Evolutionary conservation across 2,797 vertebrate species (phyloP).

Genomic region (Natrix natrix): DNA sequence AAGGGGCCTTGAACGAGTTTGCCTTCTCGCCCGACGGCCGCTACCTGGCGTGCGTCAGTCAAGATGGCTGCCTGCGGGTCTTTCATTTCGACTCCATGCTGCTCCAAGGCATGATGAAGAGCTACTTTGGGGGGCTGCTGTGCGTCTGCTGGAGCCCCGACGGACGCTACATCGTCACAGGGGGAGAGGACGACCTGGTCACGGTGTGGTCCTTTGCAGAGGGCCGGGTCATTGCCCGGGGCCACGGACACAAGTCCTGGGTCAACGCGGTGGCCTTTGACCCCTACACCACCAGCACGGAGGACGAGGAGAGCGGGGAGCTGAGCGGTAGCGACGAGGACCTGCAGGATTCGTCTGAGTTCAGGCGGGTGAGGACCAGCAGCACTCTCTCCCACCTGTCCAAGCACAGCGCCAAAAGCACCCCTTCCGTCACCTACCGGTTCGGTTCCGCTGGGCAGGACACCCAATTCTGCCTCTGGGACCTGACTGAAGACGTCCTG

Average conservation of each 20-base stretch:
- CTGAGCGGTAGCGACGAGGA: conserved; percentile 76
- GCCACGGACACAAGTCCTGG: conserved; percentile 93
- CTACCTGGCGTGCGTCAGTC: conserved; percentile 88
- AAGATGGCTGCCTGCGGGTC: conserved; percentile 86
- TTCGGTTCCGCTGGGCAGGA: conserved; percentile 93
- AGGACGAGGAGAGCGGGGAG: conserved; percentile 80
- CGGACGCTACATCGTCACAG: conserved; percentile 87
- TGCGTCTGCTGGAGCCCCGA: conserved; percentile 94
- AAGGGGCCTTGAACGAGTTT: conserved; percentile 88
- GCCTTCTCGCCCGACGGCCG: conserved; percentile 88
- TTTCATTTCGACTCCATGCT: conserved; percentile 94
- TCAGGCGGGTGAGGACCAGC: conserved; percentile 79
- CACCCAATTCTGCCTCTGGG: conserved; percentile 93
- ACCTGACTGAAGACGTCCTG: conserved; percentile 87
- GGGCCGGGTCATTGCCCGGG: conserved; percentile 86
- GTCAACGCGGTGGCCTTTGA: conserved; percentile 92
- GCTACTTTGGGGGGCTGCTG: conserved; percentile 89
- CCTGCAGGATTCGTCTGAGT: conserved; percentile 72
- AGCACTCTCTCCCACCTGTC: conserved; percentile 82
- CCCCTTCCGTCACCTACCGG: conserved; percentile 79
- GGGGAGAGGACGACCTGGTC: conserved; percentile 88
- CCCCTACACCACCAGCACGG: conserved; percentile 83
- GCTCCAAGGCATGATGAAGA: conserved; percentile 90
- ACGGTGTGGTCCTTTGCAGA: conserved; percentile 91
- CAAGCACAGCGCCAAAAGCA: conserved; percentile 79